Evolutionary conservation across 2,113 vertebrate species (phyloP), one percentile per base, ranked within the genome.

Genomic region (Papio anubis): DNA sequence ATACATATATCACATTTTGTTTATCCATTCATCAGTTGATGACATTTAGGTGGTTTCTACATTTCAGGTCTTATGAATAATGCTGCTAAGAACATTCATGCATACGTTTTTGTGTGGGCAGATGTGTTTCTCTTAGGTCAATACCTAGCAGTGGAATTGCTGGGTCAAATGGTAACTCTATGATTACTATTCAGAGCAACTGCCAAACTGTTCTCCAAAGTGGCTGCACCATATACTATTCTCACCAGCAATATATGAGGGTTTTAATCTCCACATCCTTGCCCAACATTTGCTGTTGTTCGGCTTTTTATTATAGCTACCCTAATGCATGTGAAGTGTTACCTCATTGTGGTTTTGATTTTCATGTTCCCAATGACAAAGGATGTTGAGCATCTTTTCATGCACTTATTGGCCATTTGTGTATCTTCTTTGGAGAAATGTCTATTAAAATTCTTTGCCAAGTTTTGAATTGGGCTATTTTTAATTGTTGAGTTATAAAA

Each of bases 381-480:
- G 40, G 38, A 93, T 90, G 20, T 32, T 72, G 52, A 96, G 30
- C 32, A 78, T 40, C 38, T 57, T 73, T 84, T 81, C 66, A 66
- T 82, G 5, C 25, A 32, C 48, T 86, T 92, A 45, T 70, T 91
- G 43, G 50, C 5, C 32, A 92, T 78, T 81, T 79, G 5, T 27
- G 6, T 92, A 43, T 92, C 40, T 82, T 73, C 50, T 78, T 88
- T 93, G 55, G 81, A 64, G 8, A 94, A 61, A 73, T 59, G 8
- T 68, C 75, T 88, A 83, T 84, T 84, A 88, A 86, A 96, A 73
- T 89, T 75, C 14, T 86, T 97, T 89, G 43, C 23, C 48, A 10
- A 68, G 57, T 73, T 92, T 55, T 83, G 50, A 93, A 52, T 52
- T 68, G 35, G 8, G 20, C 27, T 81, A 3, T 73, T 55, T 66